Conservation (phyloP, 2,888 invertebrate genomes). For the Caenorhabditis virilis region DNA sequence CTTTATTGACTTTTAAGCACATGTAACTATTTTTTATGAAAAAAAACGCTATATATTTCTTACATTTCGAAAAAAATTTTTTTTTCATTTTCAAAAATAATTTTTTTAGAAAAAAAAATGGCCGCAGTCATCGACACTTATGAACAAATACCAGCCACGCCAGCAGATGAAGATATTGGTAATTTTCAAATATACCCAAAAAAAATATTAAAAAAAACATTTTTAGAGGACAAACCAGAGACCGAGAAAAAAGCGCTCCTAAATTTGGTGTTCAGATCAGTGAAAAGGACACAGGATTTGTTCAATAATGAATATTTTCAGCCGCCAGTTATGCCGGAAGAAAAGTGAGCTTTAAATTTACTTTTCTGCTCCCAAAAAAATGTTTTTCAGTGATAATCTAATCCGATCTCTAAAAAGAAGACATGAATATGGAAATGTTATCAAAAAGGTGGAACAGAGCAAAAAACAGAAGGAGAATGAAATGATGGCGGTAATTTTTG, state of each 20-base stretch:
- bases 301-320: slow-evolving; percentile 88
- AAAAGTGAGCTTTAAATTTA: slow-evolving; percentile 64
- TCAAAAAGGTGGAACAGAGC: slow-evolving; percentile 77
- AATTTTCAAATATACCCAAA: no score
- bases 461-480: slow-evolving; percentile 61
- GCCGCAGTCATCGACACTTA: slow-evolving; percentile 25
- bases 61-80: no score
- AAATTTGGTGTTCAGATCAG: slow-evolving; percentile 85
- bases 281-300: slow-evolving; percentile 96
- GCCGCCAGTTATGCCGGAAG: slow-evolving; percentile 83
- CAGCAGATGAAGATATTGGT: slow-evolving; percentile 36
- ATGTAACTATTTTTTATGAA: not conserved
- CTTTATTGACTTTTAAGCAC: not conserved
- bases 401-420: slow-evolving; percentile 77
- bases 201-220: not conserved
- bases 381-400: slow-evolving; percentile 30
- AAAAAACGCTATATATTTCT: no score
- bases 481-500: slow-evolving; percentile 53
- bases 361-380: not conserved
- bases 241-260: slow-evolving; percentile 44
- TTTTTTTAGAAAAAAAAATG: not conserved
- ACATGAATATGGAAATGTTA: slow-evolving; percentile 84
- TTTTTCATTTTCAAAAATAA: not conserved
- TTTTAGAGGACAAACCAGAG: slow-evolving; percentile 41
- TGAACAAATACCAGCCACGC: slow-evolving; percentile 29